Evolutionary conservation across 2,113 vertebrate species (phyloP).

Genomic region (Rhinolophus ferrumequinum): DNA sequence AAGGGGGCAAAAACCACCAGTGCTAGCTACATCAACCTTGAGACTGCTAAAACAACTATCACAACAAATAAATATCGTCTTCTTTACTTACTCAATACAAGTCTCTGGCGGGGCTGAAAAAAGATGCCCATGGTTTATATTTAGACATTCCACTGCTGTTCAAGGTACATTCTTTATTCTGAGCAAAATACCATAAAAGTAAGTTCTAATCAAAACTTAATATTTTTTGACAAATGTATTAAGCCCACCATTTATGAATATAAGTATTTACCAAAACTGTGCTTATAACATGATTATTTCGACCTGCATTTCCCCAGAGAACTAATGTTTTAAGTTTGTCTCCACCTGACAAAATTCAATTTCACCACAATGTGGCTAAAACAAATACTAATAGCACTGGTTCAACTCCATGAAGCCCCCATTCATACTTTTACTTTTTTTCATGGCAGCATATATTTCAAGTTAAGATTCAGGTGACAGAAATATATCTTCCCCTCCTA

Average conservation of each 20-base stretch:
- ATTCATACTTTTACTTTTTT: not conserved
- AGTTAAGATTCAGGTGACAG: not conserved
- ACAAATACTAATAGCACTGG: not conserved
- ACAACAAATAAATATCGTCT: not conserved
- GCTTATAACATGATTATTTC: not conserved
- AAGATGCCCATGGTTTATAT: slow-evolving; percentile 1
- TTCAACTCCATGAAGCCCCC: not conserved
- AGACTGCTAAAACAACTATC: slow-evolving; percentile 33
- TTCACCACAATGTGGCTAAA: not conserved
- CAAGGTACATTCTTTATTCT: slow-evolving; percentile 25
- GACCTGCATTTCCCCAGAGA: not conserved
- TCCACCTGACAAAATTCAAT: slow-evolving; percentile 3
- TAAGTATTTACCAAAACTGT: slow-evolving; percentile 40
- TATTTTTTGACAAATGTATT: slow-evolving; percentile 38
- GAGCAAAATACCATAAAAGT: slow-evolving; percentile 16
- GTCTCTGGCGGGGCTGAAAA: not conserved
- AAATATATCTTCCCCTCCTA: not conserved
- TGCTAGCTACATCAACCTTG: not conserved
- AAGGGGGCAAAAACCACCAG: not conserved
- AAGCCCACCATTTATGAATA: not conserved
- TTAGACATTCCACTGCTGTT: slow-evolving; percentile 16
- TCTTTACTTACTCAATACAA: slow-evolving; percentile 6
- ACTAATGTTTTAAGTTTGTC: not conserved
- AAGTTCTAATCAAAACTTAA: not conserved
- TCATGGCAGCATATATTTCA: not conserved